A percentile compares a stretch with the other conserved stretches of the same genome.
phyloP scores from a whole-genome alignment of 2,888 invertebrate genomes.

The Psylliodes chrysocephalus region DNA sequence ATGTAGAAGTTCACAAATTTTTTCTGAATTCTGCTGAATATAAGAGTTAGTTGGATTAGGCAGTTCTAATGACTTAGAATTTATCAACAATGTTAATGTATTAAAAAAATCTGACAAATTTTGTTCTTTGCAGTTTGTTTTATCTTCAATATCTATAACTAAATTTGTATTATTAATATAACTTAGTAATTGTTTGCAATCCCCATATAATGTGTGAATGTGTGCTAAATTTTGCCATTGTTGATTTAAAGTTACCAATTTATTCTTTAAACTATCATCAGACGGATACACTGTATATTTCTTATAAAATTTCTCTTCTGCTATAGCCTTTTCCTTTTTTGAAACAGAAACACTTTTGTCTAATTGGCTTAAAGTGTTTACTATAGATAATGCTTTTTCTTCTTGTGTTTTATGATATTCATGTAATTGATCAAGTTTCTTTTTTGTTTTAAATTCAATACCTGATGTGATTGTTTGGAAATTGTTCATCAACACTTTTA shows the following conservation, averaged over 20 bases:
- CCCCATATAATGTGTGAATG: slow-evolving; percentile 43
- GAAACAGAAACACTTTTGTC: slow-evolving; percentile 40
- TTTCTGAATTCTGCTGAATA: slow-evolving; percentile 30
- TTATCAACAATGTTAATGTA: slow-evolving; percentile 39
- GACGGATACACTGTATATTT: slow-evolving; percentile 41
- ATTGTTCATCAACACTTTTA: slow-evolving; percentile 41
- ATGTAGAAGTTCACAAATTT: slow-evolving; percentile 27
- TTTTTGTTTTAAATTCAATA: slow-evolving; percentile 44
- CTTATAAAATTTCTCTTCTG: slow-evolving; percentile 38
- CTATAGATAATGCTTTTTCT: slow-evolving; percentile 43
- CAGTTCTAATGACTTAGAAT: slow-evolving; percentile 47
- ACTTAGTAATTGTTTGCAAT: slow-evolving; percentile 45
- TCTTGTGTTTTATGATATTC: slow-evolving; percentile 35
- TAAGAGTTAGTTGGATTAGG: slow-evolving; percentile 36
- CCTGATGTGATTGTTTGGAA: slow-evolving; percentile 42
- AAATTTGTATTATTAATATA: slow-evolving; percentile 43
- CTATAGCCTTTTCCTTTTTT: slow-evolving; percentile 30
- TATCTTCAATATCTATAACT: slow-evolving; percentile 39
- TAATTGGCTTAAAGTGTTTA: slow-evolving; percentile 39
- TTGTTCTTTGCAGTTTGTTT: slow-evolving; percentile 32
- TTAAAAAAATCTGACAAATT: slow-evolving; percentile 45
- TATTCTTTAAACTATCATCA: slow-evolving; percentile 40
- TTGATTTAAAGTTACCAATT: slow-evolving; percentile 42
- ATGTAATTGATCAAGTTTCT: slow-evolving; percentile 42
- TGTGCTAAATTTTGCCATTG: slow-evolving; percentile 40